A percentile compares a stretch with the other conserved stretches of the same genome.
Conservation (phyloP, 23 tunicate species). For the Styela clava region DNA sequence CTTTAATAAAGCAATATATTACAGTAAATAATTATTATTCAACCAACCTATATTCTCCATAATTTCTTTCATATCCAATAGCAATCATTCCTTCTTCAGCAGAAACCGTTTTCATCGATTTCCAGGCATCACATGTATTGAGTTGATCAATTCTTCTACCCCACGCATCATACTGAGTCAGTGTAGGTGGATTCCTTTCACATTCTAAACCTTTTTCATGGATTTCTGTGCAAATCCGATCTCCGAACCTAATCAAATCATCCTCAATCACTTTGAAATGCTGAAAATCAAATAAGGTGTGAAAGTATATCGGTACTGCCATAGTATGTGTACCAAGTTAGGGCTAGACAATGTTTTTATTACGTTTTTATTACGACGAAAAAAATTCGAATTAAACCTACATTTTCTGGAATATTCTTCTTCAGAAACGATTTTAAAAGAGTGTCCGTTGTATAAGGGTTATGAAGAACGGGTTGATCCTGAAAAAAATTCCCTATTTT, state of each 20-base stretch:
- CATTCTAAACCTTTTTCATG: constrained; percentile 53
- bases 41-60: constrained; percentile 67
- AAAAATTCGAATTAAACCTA: too few species aligned
- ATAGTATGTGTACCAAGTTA: too few species aligned
- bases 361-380: too few species aligned
- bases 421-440: constrained; percentile 48
- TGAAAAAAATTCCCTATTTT: constrained; percentile 47
- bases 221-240: constrained; percentile 38
- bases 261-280: constrained; percentile 44
- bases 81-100: constrained; percentile 89
- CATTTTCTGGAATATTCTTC: constrained; percentile 51
- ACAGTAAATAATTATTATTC: neutral
- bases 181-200: constrained; percentile 66
- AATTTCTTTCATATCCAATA: constrained; percentile 74
- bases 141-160: constrained; percentile 82
- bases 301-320: neutral
- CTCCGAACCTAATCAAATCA: constrained; percentile 62
- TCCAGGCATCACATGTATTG: constrained; percentile 75
- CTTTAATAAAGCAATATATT: too few species aligned
- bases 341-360: too few species aligned
- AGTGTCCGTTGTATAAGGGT: constrained; percentile 54
- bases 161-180: constrained; percentile 89
- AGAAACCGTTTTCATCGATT: constrained; percentile 68
- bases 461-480: constrained; percentile 45
- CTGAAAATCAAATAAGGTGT: constrained; percentile 9